phyloP scores from a whole-genome alignment of 1,140 invertebrate species.

The Brevipalpus yothersi region DNA sequence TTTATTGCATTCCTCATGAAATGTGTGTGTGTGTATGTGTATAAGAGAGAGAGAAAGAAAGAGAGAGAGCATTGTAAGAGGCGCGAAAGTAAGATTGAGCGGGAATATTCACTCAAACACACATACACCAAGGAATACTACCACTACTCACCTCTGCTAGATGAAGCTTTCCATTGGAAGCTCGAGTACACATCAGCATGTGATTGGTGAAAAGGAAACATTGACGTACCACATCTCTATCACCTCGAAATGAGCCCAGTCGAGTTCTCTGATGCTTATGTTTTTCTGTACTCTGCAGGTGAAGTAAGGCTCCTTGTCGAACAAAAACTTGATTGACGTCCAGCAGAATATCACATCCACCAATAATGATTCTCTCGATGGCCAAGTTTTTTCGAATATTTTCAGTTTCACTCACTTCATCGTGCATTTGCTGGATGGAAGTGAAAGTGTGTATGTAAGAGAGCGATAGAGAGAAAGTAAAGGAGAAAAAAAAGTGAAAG shows the following conservation, averaged over 20 bases:
- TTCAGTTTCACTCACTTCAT: constrained; percentile 81
- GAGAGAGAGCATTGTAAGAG: too few relatives aligned
- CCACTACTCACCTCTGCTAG: constrained; percentile 34
- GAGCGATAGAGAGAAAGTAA: not conserved
- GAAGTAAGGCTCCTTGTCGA: constrained; percentile 34
- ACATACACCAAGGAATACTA: too few relatives aligned
- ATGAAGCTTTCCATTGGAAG: constrained; percentile 58
- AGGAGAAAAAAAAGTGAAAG: too few relatives aligned
- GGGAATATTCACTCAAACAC: too few relatives aligned
- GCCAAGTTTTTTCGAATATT: constrained; percentile 76
- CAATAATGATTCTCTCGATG: constrained; percentile 79
- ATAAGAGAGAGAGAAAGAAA: too few relatives aligned
- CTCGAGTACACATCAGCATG: constrained; percentile 48
- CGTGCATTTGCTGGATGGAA: constrained; percentile 35
- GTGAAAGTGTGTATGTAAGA: not conserved
- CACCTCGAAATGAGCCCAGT: constrained; percentile 34
- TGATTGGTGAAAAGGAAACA: constrained; percentile 73
- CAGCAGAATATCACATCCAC: constrained; percentile 75
- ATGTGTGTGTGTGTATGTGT: constrained; percentile 7
- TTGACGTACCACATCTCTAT: constrained; percentile 46
- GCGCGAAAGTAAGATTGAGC: too few relatives aligned
- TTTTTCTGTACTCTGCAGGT: constrained; percentile 8
- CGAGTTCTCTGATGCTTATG: constrained; percentile 27
- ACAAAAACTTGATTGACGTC: constrained; percentile 74
- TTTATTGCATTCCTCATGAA: not conserved